These are phyloP conservation scores for Diprion similis DNA, from an alignment of 1,140 invertebrate species.

Conservation along the genomic window DNA sequence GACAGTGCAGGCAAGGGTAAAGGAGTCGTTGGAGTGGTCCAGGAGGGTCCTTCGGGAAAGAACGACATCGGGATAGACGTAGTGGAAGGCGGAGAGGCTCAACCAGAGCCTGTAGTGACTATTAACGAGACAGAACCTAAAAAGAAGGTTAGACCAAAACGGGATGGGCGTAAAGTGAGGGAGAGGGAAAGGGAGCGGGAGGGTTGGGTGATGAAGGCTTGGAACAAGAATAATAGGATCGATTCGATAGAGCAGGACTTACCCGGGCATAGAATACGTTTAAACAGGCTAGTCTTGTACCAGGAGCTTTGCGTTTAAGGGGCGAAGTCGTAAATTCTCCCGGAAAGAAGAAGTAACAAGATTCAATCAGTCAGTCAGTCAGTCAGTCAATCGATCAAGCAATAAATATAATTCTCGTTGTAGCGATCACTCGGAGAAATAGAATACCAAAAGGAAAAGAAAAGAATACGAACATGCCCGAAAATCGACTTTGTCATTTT, in stretches of 20 bases:
- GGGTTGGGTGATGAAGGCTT: slow-evolving; percentile 32
- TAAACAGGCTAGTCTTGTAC: slow-evolving; percentile 38
- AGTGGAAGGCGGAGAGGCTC: slow-evolving; percentile 19
- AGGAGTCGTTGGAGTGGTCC: slow-evolving; percentile 10
- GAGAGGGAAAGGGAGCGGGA: slow-evolving; percentile 33
- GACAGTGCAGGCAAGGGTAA: neutral
- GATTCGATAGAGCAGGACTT: slow-evolving; percentile 29
- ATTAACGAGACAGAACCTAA: slow-evolving; percentile 35
- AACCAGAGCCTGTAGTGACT: slow-evolving; percentile 29
- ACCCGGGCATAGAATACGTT: slow-evolving; percentile 18
- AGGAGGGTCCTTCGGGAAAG: slow-evolving; percentile 18
- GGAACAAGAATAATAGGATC: slow-evolving; percentile 30
- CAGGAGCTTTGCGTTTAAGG: slow-evolving; percentile 46
- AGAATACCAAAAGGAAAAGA: no score
- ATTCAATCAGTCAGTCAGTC: no score
- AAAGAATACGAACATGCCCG: no score
- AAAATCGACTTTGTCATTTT: no score
- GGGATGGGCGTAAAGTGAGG: slow-evolving; percentile 24
- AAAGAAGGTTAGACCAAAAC: slow-evolving; percentile 54
- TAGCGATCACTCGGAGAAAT: no score
- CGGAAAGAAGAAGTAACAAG: no score
- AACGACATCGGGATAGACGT: slow-evolving; percentile 22
- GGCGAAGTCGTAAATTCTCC: neutral
- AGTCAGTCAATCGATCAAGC: no score
- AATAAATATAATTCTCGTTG: no score